These are phyloP conservation scores for Tenualosa ilisha DNA, from an alignment of 2,797 vertebrate species.

Conservation along the genomic window DNA sequence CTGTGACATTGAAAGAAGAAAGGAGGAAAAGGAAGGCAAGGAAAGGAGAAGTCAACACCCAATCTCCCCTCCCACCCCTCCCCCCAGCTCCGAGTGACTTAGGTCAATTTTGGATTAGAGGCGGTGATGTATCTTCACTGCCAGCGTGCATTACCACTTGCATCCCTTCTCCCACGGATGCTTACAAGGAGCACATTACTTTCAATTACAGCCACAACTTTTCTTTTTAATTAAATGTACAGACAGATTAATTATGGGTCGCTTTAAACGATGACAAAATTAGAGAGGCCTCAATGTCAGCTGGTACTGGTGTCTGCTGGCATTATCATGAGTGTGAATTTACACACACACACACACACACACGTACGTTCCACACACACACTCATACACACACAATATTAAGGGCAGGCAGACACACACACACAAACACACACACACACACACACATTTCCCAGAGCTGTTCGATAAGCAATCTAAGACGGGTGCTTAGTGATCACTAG, in stretches of 20 bases:
- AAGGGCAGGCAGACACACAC: neutral
- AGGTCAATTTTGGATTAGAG: conserved; percentile 76
- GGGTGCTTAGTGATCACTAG: conserved; percentile 57
- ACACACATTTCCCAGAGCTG: conserved; percentile 42
- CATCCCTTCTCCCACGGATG: conserved; percentile 62
- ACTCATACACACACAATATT: conserved; percentile 5
- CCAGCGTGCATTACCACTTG: conserved; percentile 67
- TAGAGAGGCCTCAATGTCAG: conserved; percentile 21
- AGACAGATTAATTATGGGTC: conserved; percentile 74
- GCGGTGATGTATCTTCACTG: conserved; percentile 70
- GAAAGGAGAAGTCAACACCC: too few relatives aligned
- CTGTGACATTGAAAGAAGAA: too few relatives aligned
- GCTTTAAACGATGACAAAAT: conserved; percentile 67
- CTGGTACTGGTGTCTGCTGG: conserved; percentile 61
- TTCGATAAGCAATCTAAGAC: conserved; percentile 73
- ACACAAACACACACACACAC: neutral
- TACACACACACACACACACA: conserved; percentile 28
- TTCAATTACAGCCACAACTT: conserved; percentile 77
- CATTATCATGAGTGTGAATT: conserved; percentile 61
- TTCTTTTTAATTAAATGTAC: conserved; percentile 80
- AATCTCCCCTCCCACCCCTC: neutral
- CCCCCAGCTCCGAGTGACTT: conserved; percentile 50
- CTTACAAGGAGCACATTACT: conserved; percentile 66
- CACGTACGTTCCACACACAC: neutral
- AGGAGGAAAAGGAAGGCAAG: too few relatives aligned